phyloP scores from a whole-genome alignment of 35 echinoderm and acorn worm species.

The Apostichopus californicus region DNA sequence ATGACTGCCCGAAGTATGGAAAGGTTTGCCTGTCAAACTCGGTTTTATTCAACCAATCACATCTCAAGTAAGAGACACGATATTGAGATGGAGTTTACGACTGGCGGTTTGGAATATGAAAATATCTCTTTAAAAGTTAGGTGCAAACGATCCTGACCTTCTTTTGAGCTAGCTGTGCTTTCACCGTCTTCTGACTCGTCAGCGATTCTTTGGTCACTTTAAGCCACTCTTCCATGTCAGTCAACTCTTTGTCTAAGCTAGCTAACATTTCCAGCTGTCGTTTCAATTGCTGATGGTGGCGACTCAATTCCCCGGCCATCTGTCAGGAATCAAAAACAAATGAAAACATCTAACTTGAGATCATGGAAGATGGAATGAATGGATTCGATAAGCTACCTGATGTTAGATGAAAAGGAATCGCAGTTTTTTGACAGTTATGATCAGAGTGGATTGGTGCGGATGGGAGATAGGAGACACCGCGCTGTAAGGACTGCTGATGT shows the following conservation, averaged over 20 bases:
- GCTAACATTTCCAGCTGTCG: slow-evolving; percentile 33
- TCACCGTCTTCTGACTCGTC: background rate
- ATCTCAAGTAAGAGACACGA: too few relatives aligned
- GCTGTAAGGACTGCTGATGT: too few relatives aligned
- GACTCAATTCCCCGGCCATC: slow-evolving; percentile 43
- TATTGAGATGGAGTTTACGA: too few relatives aligned
- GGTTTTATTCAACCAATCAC: too few relatives aligned
- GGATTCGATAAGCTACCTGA: too few relatives aligned
- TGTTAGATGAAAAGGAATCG: too few relatives aligned
- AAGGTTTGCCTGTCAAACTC: too few relatives aligned
- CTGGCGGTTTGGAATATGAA: too few relatives aligned
- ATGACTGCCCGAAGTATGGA: too few relatives aligned
- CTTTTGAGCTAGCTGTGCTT: slow-evolving; percentile 18
- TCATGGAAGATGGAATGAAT: background rate
- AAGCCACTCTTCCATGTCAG: slow-evolving; percentile 36
- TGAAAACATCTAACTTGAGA: background rate
- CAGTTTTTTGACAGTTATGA: too few relatives aligned
- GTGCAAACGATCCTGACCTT: slow-evolving; percentile 4
- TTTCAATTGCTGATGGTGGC: slow-evolving; percentile 30
- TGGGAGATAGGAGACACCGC: too few relatives aligned
- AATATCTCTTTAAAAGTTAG: background rate
- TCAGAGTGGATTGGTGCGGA: too few relatives aligned
- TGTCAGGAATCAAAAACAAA: background rate
- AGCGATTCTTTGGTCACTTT: slow-evolving; percentile 23
- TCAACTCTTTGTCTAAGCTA: slow-evolving; percentile 16